Percentiles rank a stretch among this genome's conserved stretches.
phyloP scores from a whole-genome alignment of 2,888 invertebrate species.

The Dasysyrphus albostriatus region DNA sequence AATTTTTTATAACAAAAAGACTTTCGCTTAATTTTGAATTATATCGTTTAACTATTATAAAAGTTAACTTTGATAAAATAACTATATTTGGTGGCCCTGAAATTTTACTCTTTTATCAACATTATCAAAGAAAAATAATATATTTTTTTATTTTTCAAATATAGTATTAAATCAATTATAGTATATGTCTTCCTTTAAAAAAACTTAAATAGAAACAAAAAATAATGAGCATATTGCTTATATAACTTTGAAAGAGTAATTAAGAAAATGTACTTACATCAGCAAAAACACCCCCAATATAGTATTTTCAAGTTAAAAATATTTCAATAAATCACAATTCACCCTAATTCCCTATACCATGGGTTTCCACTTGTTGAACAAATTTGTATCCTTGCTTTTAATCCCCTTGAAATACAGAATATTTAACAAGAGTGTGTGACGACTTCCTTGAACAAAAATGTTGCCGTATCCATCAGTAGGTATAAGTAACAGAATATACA shows the following conservation, averaged over 20 bases:
- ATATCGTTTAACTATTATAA: no score
- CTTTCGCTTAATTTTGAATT: no score
- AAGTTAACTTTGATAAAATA: no score
- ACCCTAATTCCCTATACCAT: not conserved
- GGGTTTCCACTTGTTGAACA: not conserved
- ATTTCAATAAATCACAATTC: conserved; percentile 37
- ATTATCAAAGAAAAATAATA: no score
- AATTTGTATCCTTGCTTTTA: not conserved
- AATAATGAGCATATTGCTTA: conserved; percentile 13
- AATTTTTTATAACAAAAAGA: no score
- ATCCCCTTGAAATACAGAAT: not conserved
- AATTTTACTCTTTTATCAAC: no score
- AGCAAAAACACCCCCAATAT: no score
- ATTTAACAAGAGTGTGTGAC: conserved; percentile 1
- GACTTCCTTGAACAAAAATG: not conserved
- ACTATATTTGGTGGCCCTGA: no score
- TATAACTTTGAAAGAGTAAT: conserved; percentile 41
- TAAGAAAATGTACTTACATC: not conserved
- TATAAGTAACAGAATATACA: not conserved
- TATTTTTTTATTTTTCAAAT: no score
- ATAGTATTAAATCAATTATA: no score
- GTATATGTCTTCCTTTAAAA: no score
- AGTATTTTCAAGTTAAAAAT: conserved; percentile 5
- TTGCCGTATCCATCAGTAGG: not conserved
- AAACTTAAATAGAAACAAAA: not conserved